Evolutionary conservation across 2,113 vertebrate species (phyloP).

Genomic region (Pseudonaja textilis): DNA sequence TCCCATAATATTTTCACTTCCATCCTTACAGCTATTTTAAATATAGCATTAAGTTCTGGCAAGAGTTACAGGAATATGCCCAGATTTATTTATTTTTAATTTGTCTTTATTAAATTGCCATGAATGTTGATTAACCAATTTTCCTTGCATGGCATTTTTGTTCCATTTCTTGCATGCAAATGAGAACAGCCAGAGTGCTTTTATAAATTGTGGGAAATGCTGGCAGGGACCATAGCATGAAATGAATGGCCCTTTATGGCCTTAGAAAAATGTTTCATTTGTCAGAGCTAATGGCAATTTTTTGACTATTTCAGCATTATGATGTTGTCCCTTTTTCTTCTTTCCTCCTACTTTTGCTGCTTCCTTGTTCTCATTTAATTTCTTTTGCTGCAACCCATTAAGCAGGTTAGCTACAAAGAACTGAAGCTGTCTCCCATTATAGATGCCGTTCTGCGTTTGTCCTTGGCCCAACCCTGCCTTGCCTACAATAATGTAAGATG

Average conservation of each 20-base stretch:
- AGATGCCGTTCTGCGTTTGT: constrained; percentile 16
- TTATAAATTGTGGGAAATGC: constrained; percentile 12
- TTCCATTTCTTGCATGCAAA: background rate
- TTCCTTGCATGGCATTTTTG: constrained; percentile 7
- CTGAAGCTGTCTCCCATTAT: constrained; percentile 22
- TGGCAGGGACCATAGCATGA: constrained; percentile 9
- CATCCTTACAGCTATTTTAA: background rate
- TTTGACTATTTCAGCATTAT: constrained; percentile 14
- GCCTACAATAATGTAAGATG: constrained; percentile 12
- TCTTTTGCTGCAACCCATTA: constrained; percentile 5
- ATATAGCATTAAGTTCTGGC: background rate
- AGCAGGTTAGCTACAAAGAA: constrained; percentile 22
- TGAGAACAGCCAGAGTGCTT: background rate
- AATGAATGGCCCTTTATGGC: constrained; percentile 20
- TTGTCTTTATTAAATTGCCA: constrained; percentile 24
- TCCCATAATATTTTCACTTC: background rate
- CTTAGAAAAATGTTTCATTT: constrained; percentile 9
- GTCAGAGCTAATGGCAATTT: constrained; percentile 1
- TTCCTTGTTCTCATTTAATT: constrained; percentile 43
- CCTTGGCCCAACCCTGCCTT: constrained; percentile 24
- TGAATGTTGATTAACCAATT: constrained; percentile 21
- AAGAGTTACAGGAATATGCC: background rate
- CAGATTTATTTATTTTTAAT: constrained; percentile 27
- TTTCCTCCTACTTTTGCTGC: constrained; percentile 20
- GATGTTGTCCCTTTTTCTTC: constrained; percentile 3